Evolutionary conservation across 1,140 invertebrate genomes (phyloP), one percentile per base, ranked within the genome.

Genomic region (Elysia chlorotica): DNA sequence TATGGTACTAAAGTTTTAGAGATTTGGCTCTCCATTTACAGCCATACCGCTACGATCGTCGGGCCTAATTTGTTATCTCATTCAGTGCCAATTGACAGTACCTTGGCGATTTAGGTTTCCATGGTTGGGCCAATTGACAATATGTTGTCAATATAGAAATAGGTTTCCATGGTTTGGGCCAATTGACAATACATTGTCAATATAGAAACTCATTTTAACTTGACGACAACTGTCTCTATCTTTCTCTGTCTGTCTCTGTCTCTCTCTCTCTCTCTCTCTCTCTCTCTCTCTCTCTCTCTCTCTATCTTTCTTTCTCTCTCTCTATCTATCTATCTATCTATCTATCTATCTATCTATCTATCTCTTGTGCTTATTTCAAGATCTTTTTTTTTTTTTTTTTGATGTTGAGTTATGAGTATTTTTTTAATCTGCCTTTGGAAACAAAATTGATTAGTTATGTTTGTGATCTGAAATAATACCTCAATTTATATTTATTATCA

Each of bases 201-300:
- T n/a, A n/a, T n/a, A n/a, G n/a, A n/a, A n/a, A n/a, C n/a, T n/a
- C n/a, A n/a, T n/a, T n/a, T n/a, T n/a, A n/a, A n/a, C n/a, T n/a
- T n/a, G n/a, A n/a, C 61, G 28, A 10, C 33, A 2, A 31, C 2
- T 68, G 31, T 68, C 66, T 68, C 66, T 68, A 6, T 53, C 25
- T 68, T 48, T 53, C 2, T 68, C 10, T 54, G 4, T 54, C 28
- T 28, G 0, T 53, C 2, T 68, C 41, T 68, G 21, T 68, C 0
- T 53, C 38, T 53, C 2, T 68, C 37, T 68, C 37, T 68, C 41
- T 48, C 41, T 68, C 41, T 68, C 66, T 54, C 66, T 68, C 41
- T 54, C 66, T 68, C 41, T 68, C 66, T 28, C 41, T 68, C 66
- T 28, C 66, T 54, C 66, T 68, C 41, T 68, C 53, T 54, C 41